Conservation (phyloP, 2,113 vertebrate genomes). For the Ammodytes dubius region DNA sequence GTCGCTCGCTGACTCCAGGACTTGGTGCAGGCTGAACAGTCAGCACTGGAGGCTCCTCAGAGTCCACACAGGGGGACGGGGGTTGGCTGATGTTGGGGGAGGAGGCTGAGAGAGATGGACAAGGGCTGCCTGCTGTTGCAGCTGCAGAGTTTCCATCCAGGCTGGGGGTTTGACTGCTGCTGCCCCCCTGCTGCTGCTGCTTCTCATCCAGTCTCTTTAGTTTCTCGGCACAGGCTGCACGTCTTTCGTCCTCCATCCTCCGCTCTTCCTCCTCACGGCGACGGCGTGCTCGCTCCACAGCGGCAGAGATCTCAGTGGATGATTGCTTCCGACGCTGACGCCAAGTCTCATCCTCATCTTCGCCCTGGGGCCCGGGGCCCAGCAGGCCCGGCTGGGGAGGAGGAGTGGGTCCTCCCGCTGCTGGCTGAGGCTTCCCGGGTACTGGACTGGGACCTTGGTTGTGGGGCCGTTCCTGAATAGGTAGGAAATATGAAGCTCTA, state of each 20-base stretch:
- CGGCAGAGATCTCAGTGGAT: constrained; percentile 91
- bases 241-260: constrained; percentile 93
- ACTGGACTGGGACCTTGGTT: constrained; percentile 65
- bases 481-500: background rate
- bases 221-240: constrained; percentile 93
- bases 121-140: constrained; percentile 72
- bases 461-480: constrained; percentile 75
- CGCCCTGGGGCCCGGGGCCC: constrained; percentile 78
- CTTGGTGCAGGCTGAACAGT: constrained; percentile 53
- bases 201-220: constrained; percentile 93
- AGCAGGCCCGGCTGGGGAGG: constrained; percentile 69
- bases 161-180: constrained; percentile 72
- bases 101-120: constrained; percentile 81
- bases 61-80: constrained; percentile 83
- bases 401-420: constrained; percentile 70
- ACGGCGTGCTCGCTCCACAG: constrained; percentile 91
- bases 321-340: constrained; percentile 93
- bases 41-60: constrained; percentile 79
- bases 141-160: constrained; percentile 72
- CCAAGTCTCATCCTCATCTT: constrained; percentile 95
- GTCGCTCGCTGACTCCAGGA: constrained; percentile 73
- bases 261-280: constrained; percentile 93
- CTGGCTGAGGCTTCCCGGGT: constrained; percentile 67
- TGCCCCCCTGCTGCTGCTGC: constrained; percentile 75
- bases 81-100: constrained; percentile 85